These are phyloP conservation scores for Bimastos eiseni DNA, from an alignment of 2,888 invertebrate genomes.

Conservation along the genomic window DNA sequence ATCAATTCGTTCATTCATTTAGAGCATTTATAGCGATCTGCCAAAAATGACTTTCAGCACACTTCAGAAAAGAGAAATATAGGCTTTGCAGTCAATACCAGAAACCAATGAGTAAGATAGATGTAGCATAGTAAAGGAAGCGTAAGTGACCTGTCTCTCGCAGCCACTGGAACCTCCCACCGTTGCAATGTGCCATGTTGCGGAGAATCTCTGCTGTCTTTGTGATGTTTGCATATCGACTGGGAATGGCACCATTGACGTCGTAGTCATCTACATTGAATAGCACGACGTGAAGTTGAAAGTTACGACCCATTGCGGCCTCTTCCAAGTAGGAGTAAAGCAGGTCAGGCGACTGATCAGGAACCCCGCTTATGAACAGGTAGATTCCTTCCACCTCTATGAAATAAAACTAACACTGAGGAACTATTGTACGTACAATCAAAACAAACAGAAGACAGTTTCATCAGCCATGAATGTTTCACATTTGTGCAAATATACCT, in stretches of 20 bases:
- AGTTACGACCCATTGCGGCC: slow-evolving; percentile 49
- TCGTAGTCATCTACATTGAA: slow-evolving; percentile 63
- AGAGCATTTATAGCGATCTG: too few species aligned
- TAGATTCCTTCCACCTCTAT: slow-evolving; percentile 61
- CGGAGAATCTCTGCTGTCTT: slow-evolving; percentile 60
- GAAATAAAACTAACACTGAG: slow-evolving; percentile 20
- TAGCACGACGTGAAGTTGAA: slow-evolving; percentile 56
- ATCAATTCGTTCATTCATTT: too few species aligned
- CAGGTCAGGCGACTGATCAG: slow-evolving; percentile 59
- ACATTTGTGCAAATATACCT: too few species aligned
- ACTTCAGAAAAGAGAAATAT: too few species aligned
- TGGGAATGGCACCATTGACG: slow-evolving; percentile 59
- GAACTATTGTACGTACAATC: not conserved
- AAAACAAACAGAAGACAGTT: not conserved
- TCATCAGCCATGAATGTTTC: not conserved
- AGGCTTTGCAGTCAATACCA: not conserved
- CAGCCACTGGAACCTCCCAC: slow-evolving; percentile 60
- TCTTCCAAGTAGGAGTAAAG: slow-evolving; percentile 57
- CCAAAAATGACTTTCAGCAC: too few species aligned
- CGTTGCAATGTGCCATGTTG: slow-evolving; percentile 58
- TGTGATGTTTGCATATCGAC: slow-evolving; percentile 62
- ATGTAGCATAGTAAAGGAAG: not conserved
- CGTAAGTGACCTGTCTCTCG: slow-evolving; percentile 2
- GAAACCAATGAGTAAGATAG: not conserved
- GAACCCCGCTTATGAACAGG: slow-evolving; percentile 62